These are phyloP conservation scores for Stenolophus ochropezus DNA, from an alignment of 2,888 invertebrate species.

Conservation along the genomic window DNA sequence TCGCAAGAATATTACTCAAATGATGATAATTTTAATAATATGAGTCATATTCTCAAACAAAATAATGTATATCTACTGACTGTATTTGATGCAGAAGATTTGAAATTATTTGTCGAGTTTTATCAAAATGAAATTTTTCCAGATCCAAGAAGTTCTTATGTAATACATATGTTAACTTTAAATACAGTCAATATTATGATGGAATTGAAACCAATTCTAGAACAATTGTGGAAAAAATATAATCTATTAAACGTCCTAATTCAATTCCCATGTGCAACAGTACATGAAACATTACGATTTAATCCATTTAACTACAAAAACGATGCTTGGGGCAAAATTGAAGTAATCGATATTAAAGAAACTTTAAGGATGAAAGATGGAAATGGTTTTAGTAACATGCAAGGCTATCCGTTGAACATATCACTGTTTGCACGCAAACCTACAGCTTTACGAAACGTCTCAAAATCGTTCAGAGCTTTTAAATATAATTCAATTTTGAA, in stretches of 20 bases:
- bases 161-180: conserved; percentile 35
- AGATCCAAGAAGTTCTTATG: conserved; percentile 43
- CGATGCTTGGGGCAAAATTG: conserved; percentile 20
- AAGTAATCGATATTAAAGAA: not conserved
- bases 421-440: conserved; percentile 69
- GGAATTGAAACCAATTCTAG: not conserved
- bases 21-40: not conserved
- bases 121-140: not conserved
- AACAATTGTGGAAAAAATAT: conserved; percentile 28
- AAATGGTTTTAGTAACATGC: conserved; percentile 64
- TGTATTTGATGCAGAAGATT: conserved; percentile 34
- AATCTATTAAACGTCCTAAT: conserved; percentile 26
- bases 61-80: conserved; percentile 14
- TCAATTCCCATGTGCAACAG: conserved; percentile 4
- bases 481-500: conserved; percentile 63
- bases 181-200: not conserved
- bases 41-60: not conserved
- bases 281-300: not conserved
- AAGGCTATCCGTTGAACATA: conserved; percentile 69
- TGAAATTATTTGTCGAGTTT: conserved; percentile 8
- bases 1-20: not conserved
- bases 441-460: conserved; percentile 65
- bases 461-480: conserved; percentile 62
- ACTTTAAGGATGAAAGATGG: not conserved
- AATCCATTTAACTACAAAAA: conserved; percentile 24